Base-by-base conservation (phyloP, 2,888 invertebrate genomes). In the Nasonia oneida region DNA sequence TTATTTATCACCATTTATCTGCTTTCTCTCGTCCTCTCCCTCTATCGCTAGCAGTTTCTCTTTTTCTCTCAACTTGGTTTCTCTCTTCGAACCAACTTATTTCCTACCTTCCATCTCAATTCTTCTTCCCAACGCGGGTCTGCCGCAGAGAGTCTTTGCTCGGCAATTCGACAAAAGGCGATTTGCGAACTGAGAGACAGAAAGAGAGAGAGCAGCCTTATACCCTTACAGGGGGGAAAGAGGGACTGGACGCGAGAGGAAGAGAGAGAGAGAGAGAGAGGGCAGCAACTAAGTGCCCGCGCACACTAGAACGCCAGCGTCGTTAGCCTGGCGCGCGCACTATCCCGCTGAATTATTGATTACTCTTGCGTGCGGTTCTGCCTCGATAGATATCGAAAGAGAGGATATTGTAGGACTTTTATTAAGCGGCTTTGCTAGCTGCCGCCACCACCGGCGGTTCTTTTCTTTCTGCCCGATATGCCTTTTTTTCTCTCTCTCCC, bases 291-390 rank as follows among this genome's bases (percentile, higher is more conserved):
- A 82, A 82, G 82, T 82, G 75, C 81, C 53, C 53, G 75, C 64
- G 75, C 82, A 50, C 67, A 50, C 47, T 33, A 76, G 53, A 83
- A 37, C 73, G 39, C 37, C 37, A 37, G 37, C 47, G 10, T 83
- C 83, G 83, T 83, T 83, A 83, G 78, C 73, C 14, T 47, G 47
- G 47, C 39, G n/a, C 61, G 70, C 42, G 37, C 37, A 67, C 73
- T 74, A 84, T 78, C 50, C 64, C 50, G 18, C 76, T 77, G 76
- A 81, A 81, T 85, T 85, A 85, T 76, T 85, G 81, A 85, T 81
- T 71, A 85, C 71, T 77, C 71, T 67, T 82, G 76, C 76, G 76
- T 81, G 82, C 67, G 64, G 50, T 23, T 42, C 5, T n/a, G 8
- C 23, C 47, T 73, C 73, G n/a, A 64, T 78, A 71, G 83, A 80